Evolutionary conservation across 2,888 invertebrate genomes (phyloP).

Genomic region (Bombyx huttoni): DNA sequence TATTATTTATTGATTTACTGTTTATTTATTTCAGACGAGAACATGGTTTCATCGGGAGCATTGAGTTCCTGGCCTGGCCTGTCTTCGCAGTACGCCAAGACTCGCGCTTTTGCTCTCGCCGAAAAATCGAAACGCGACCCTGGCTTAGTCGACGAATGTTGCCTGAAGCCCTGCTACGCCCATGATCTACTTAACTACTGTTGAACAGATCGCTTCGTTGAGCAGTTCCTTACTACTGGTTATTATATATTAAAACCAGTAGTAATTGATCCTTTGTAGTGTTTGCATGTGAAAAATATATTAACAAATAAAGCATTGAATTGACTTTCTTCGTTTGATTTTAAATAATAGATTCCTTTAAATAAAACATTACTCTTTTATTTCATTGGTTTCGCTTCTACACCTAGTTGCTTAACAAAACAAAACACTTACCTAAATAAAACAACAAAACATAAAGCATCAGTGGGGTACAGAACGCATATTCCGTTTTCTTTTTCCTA

Average conservation of each 20-base stretch:
- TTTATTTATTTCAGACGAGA: too few relatives aligned
- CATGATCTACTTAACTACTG: constrained; percentile 14
- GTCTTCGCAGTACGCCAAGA: constrained; percentile 1
- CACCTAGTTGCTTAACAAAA: constrained; percentile 11
- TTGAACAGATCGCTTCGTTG: constrained; percentile 2
- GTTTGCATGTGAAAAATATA: too few relatives aligned
- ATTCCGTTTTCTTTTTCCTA: constrained; percentile 2
- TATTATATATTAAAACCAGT: too few relatives aligned
- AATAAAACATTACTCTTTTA: constrained; percentile 17
- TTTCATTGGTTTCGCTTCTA: constrained; percentile 51
- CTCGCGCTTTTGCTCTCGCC: not conserved
- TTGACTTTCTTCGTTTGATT: too few relatives aligned
- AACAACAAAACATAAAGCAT: constrained; percentile 46
- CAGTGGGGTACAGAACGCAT: constrained; percentile 31
- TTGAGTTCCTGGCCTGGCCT: constrained; percentile 11
- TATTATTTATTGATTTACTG: too few relatives aligned
- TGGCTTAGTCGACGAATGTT: constrained; percentile 12
- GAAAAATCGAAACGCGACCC: constrained; percentile 1
- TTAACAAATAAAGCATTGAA: too few relatives aligned
- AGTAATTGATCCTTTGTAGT: too few relatives aligned
- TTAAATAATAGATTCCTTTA: too few relatives aligned
- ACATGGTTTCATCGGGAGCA: too few relatives aligned
- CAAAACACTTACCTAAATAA: constrained; percentile 16
- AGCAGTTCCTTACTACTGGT: too few relatives aligned
- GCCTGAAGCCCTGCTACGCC: constrained; percentile 12